Evolutionary conservation across 2,888 invertebrate species (phyloP).

Genomic region (Unio delphinus): DNA sequence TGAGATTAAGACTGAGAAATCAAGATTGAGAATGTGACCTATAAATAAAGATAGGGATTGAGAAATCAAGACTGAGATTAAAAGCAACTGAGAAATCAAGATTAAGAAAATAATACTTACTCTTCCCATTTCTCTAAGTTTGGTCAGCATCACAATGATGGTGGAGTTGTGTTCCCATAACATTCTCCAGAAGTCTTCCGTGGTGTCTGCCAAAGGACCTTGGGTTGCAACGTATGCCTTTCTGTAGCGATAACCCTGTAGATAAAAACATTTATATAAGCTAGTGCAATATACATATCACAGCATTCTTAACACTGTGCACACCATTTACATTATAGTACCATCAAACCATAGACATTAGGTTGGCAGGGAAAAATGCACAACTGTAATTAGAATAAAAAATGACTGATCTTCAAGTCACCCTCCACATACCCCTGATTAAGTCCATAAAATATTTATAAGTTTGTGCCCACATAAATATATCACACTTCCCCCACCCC

Average conservation of each 20-base stretch:
- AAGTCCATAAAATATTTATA: no score
- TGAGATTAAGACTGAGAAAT: no score
- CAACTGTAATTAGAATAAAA: no score
- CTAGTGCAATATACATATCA: neutral
- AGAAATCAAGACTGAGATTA: neutral
- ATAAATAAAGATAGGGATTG: no score
- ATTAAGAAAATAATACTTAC: constrained; percentile 75
- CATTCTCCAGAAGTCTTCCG: constrained; percentile 99
- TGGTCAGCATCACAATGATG: constrained; percentile 98
- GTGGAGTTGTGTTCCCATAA: constrained; percentile 99
- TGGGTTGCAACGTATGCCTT: constrained; percentile 98
- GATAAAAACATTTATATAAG: constrained; percentile 1
- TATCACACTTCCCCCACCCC: no score
- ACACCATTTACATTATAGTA: neutral
- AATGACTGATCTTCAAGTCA: no score
- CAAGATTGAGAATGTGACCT: no score
- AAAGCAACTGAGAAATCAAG: neutral
- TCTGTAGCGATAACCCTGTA: constrained; percentile 76
- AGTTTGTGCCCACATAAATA: no score
- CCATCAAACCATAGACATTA: neutral
- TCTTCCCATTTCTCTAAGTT: constrained; percentile 97
- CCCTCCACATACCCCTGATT: no score
- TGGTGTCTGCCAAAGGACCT: constrained; percentile 95
- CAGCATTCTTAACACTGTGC: neutral
- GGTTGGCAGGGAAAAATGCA: neutral